Percentiles rank a stretch among this genome's conserved stretches.
Evolutionary conservation across 2,113 vertebrate genomes (phyloP).

Genomic region (Callionymus lyra): DNA sequence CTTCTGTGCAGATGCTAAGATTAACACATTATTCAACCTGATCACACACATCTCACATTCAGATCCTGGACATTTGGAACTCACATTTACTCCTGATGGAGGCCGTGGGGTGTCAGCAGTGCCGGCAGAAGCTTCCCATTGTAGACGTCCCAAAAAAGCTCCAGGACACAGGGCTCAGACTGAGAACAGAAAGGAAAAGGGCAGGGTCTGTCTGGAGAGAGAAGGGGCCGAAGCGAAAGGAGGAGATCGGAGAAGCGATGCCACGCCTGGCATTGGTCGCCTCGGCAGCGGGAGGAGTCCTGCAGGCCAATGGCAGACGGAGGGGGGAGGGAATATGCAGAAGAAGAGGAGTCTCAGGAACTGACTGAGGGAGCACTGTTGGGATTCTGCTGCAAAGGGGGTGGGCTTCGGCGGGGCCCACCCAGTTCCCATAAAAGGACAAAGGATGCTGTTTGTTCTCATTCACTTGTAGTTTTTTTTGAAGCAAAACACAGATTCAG

Average conservation of each 20-base stretch:
- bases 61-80: conserved; percentile 27
- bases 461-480: background rate
- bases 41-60: too few species aligned
- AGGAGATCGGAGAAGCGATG: conserved; percentile 28
- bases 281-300: conserved; percentile 31
- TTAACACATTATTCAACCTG: too few species aligned
- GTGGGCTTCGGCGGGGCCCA: conserved; percentile 28
- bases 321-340: conserved; percentile 28
- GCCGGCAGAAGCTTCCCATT: conserved; percentile 41
- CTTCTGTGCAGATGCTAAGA: too few species aligned
- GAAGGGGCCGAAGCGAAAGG: conserved; percentile 42
- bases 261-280: conserved; percentile 37
- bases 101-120: conserved; percentile 47
- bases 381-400: conserved; percentile 55
- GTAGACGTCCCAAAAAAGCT: conserved; percentile 31
- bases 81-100: conserved; percentile 54
- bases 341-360: conserved; percentile 28
- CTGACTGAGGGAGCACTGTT: conserved; percentile 18
- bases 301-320: conserved; percentile 32
- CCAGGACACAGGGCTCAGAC: conserved; percentile 33
- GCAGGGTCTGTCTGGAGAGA: conserved; percentile 55
- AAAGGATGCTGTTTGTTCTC: conserved; percentile 32
- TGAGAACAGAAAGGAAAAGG: conserved; percentile 47
- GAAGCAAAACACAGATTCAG: background rate
- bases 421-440: conserved; percentile 47